phyloP scores from a whole-genome alignment of 92 coral and sea anemone species.

The Hydrozoanthus gracilis region DNA sequence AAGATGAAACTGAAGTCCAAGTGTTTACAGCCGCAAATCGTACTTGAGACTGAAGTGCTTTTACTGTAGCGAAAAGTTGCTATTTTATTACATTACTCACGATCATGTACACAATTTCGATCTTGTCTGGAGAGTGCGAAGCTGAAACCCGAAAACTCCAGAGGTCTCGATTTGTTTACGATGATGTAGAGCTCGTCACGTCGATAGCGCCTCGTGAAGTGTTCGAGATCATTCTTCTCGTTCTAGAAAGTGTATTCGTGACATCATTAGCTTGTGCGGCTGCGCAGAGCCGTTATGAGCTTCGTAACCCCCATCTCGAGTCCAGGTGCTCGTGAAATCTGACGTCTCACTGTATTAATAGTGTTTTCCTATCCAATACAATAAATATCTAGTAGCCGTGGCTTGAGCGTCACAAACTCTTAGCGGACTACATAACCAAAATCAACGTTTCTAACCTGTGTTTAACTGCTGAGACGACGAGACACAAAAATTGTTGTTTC shows the following conservation, averaged over 20 bases:
- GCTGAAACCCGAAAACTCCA: constrained; percentile 8
- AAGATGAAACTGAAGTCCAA: no score
- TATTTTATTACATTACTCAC: not conserved
- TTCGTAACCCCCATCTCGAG: not conserved
- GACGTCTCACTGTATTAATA: constrained; percentile 29
- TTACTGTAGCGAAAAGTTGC: not conserved
- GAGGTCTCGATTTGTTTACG: not conserved
- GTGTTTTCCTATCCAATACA: not conserved
- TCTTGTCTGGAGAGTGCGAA: not conserved
- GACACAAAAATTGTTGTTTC: not conserved
- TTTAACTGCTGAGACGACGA: not conserved
- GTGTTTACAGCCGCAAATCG: no score
- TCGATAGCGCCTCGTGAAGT: constrained; percentile 27
- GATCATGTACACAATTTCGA: not conserved
- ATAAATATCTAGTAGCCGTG: not conserved
- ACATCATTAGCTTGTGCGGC: constrained; percentile 30
- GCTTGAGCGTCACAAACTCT: not conserved
- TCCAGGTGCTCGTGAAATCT: not conserved
- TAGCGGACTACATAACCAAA: not conserved
- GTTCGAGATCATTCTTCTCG: not conserved
- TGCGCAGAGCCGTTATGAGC: constrained; percentile 14
- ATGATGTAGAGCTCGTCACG: constrained; percentile 8
- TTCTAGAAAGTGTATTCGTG: constrained; percentile 37
- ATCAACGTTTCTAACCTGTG: not conserved
- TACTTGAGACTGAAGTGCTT: not conserved